Base-by-base conservation (phyloP, 2,113 vertebrate species). In the Ivindomyrus marchei region DNA sequence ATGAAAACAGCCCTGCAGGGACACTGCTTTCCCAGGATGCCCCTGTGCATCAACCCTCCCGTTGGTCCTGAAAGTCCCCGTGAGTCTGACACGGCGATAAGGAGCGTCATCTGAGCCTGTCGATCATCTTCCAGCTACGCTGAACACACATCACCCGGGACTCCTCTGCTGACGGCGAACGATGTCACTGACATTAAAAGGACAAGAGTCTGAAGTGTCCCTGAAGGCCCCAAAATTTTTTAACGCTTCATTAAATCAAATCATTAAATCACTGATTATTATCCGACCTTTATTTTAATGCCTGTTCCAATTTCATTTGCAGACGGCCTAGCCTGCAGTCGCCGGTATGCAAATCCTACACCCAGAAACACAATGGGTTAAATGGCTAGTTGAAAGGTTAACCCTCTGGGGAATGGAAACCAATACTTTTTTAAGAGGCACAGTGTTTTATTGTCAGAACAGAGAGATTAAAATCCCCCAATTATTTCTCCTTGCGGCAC, bases 241-340 rank as follows among this genome's bases (percentile, higher is more conserved):
- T 53, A 39, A 47, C 8, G 85, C 50, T 53, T 39, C 50, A 86
- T 47, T 86, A 86, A 86, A 86, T 86, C 84, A 47, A 86, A 86
- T 50, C 47, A 50, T 86, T 86, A 86, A 86, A 86, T 86, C 24
- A 50, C 46, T 27, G 83, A 85, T 86, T 86, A 86, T 86, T 50
- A 86, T 86, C 46, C 46, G 47, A 86, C 84, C 45, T 47, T 86
- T 50, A 86, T 50, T 86, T 85, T 86, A 86, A 86, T 47, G 84
- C 7, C 84, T 24, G 19, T 85, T 24, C 11, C 15, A 50, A 50
- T 86, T 86, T 86, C 45, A 86, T 50, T 86, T 49, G 21, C 42
- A 13, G 45, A 24, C 8, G 9, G 46, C n/a, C 70, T 49, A 45
- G 31, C 49, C 45, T 49, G 84, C 2, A 86, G n/a, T 50, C 0